Base-by-base conservation (phyloP, 2,113 vertebrate genomes). In the Parus major region DNA sequence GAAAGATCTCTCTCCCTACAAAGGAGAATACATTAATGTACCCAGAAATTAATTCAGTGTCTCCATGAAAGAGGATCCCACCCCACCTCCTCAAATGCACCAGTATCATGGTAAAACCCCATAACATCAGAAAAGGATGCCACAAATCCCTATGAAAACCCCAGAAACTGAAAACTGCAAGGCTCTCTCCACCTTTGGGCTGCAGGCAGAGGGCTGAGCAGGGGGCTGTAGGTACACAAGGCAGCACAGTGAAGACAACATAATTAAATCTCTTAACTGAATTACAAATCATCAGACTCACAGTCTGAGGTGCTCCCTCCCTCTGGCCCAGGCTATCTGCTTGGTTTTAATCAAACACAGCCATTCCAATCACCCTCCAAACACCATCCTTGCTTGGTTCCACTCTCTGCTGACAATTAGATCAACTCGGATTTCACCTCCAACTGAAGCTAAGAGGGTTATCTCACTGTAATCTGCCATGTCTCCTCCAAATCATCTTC, bases 261-360 rank as follows among this genome's bases (percentile, higher is more conserved):
- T 76, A 93, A 96, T 92, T 88, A 90, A 47, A 88, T 90, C 76
- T 86, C 56, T 86, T 77, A 86, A 94, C 71, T 42, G 59, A 93
- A 88, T 82, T 71, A 91, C 42, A 93, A 92, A 95, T 88, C 87
- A 91, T 82, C 64, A 94, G 47, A 59, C 35, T 72, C 57, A 21
- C 57, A 70, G 80, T 55, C 88, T 70, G 63, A 85, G 84, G 77
- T 17, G 53, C 14, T 82, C 35, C 66, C n/a, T 59, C 24, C 7
- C 59, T 81, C 66, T 14, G 3, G 68, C 31, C 24, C 56, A 66
- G 39, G 47, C 42, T 92, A 75, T 84, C 61, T 93, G 53, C 14
- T 52, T 69, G 86, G 57, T 84, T 91, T 94, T 92, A 86, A 93
- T 80, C 86, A 91, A 96, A 86, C 61, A 66, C 33, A 77, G 59